Conservation (phyloP, 2,888 invertebrate genomes). For the Drosophila falleni region DNA sequence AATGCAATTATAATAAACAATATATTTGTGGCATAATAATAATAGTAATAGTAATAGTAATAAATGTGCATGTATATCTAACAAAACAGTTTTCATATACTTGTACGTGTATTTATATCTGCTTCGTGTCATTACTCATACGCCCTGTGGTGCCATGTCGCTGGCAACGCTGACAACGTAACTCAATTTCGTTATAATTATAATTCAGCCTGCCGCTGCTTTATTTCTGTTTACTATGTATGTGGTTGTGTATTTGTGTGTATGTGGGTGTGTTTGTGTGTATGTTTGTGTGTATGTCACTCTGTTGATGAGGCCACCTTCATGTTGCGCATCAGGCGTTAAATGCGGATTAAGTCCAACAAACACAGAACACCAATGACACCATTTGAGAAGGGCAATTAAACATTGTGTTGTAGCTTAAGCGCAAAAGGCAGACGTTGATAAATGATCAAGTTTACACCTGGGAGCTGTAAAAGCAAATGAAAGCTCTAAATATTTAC, state of each 20-base stretch:
- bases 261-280: slow-evolving; percentile 11
- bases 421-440: neutral
- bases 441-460: neutral
- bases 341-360: slow-evolving; percentile 53
- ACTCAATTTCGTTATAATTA: slow-evolving; percentile 77
- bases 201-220: slow-evolving; percentile 69
- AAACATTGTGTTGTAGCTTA: slow-evolving; percentile 12
- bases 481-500: neutral
- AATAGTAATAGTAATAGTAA: slow-evolving; percentile 7
- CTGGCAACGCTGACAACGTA: slow-evolving; percentile 61
- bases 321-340: slow-evolving; percentile 48
- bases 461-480: neutral
- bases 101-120: slow-evolving; percentile 7
- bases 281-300: slow-evolving; percentile 23
- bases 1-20: slow-evolving; percentile 35
- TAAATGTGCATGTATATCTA: slow-evolving; percentile 32
- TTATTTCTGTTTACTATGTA: slow-evolving; percentile 33
- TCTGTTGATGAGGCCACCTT: slow-evolving; percentile 45
- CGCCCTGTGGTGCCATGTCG: slow-evolving; percentile 48
- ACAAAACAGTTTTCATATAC: slow-evolving; percentile 24
- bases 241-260: slow-evolving; percentile 5
- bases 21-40: slow-evolving; percentile 10
- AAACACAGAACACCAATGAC: slow-evolving; percentile 45
- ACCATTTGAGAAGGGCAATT: slow-evolving; percentile 46
- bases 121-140: slow-evolving; percentile 45